phyloP scores from a whole-genome alignment of 2,797 vertebrate genomes.

The Anableps anableps region DNA sequence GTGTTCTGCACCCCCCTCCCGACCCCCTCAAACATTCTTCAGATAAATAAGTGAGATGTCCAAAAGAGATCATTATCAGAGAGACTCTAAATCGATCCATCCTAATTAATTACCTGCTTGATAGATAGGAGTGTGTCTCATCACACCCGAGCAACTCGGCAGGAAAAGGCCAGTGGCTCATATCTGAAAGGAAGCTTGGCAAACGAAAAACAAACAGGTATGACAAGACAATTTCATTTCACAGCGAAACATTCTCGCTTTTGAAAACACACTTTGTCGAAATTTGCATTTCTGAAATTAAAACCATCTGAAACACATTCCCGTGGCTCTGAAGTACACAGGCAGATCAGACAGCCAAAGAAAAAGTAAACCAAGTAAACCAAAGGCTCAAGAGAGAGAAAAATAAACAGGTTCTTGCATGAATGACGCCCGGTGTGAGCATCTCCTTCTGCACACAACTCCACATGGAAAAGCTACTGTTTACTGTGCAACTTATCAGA shows the following conservation, averaged over 20 bases:
- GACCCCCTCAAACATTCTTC: background rate
- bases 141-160: conserved; percentile 41
- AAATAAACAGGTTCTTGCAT: background rate
- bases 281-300: conserved; percentile 1
- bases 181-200: conserved; percentile 3
- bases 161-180: conserved; percentile 29
- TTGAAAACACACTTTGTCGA: background rate
- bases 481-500: background rate
- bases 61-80: conserved; percentile 67
- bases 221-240: background rate
- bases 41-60: conserved; percentile 70
- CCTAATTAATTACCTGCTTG: conserved; percentile 72
- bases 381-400: background rate
- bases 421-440: background rate
- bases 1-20: conserved; percentile 2
- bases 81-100: conserved; percentile 61
- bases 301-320: background rate
- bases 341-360: background rate
- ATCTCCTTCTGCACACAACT: background rate
- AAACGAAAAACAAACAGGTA: background rate
- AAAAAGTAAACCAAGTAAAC: background rate
- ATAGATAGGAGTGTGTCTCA: conserved; percentile 47
- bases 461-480: background rate
- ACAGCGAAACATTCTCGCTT: background rate
- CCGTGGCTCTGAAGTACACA: background rate